Conservation (phyloP, 2,797 vertebrate genomes). For the Eremophila alpestris region DNA sequence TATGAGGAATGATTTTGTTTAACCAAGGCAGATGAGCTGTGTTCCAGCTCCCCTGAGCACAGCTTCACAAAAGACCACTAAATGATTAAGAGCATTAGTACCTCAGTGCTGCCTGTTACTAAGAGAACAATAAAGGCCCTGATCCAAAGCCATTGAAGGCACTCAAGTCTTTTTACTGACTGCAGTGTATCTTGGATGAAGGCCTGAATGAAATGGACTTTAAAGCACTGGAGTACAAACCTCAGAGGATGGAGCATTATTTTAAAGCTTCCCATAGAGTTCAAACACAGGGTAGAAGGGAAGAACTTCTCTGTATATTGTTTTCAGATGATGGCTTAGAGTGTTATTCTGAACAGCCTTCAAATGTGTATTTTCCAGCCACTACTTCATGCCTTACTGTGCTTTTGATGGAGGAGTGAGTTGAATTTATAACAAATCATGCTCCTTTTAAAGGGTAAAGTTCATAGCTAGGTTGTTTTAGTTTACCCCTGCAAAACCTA, state of each 20-base stretch:
- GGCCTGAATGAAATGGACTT: slow-evolving; percentile 35
- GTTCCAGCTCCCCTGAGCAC: background rate
- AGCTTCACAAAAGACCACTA: slow-evolving; percentile 16
- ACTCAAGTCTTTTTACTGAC: background rate
- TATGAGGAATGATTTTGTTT: slow-evolving; percentile 26
- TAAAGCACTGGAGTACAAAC: background rate
- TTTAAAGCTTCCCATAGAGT: slow-evolving; percentile 36
- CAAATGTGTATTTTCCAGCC: background rate
- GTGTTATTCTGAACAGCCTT: background rate
- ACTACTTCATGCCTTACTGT: background rate
- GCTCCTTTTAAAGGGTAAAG: background rate
- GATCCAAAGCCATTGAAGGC: slow-evolving; percentile 35
- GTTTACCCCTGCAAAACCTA: background rate
- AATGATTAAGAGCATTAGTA: slow-evolving; percentile 19
- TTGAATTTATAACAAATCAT: background rate
- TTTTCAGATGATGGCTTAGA: slow-evolving; percentile 17
- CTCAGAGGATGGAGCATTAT: slow-evolving; percentile 34
- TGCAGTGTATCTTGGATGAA: slow-evolving; percentile 57
- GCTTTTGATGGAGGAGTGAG: background rate
- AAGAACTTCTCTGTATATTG: background rate
- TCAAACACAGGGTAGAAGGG: slow-evolving; percentile 10
- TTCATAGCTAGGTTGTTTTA: background rate
- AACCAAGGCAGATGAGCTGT: background rate
- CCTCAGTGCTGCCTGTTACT: background rate
- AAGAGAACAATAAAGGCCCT: slow-evolving; percentile 42